Base-by-base conservation (phyloP, 2,888 invertebrate genomes). In the Drosophila helvetica region DNA sequence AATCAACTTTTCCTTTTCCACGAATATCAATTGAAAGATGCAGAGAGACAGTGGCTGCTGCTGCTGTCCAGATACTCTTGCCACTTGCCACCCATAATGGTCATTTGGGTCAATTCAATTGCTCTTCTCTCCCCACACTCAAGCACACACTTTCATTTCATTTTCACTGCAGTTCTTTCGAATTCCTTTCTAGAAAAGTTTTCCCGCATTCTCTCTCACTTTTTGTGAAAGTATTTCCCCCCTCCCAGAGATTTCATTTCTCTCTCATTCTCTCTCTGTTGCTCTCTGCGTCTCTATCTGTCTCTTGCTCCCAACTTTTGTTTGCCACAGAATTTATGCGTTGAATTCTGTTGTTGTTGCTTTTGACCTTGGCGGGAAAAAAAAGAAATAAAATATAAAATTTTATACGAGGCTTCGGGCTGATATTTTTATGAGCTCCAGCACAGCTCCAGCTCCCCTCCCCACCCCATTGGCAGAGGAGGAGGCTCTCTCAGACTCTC, bases 61-160 rank as follows among this genome's bases (percentile, higher is more conserved):
- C 25, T 47, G 51, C 45, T 47, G 51, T 33, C 19, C 19, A 22
- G 27, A 8, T 52, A 46, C 61, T 52, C 22, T 3, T 33, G 58
- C 76, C 71, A 74, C 75, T 25, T 60, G 59, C 52, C 70, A 69
- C 61, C 70, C 61, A 55, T 80, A 80, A 87, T 82, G 87, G 83
- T 79, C 83, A 83, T 85, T 87, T 85, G 78, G 83, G 83, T 84
- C 88, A 79, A 85, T 85, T 85, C 85, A 79, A 85, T 87, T 85
- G 83, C 75, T 77, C 79, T 68, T 68, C 15, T 6, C n/a, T 38
- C 38, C 38, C 38, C 7, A 2, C 10, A 18, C 52, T 10, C 30
- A 51, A 18, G 2, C 52, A 15, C 38, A 19, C 81, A 82, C 87
- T 83, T 83, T 83, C 65, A 43, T 65, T 65, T 54, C 42, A 65